Conservation (phyloP, 2,113 vertebrate genomes). For the Cottus gobio region DNA sequence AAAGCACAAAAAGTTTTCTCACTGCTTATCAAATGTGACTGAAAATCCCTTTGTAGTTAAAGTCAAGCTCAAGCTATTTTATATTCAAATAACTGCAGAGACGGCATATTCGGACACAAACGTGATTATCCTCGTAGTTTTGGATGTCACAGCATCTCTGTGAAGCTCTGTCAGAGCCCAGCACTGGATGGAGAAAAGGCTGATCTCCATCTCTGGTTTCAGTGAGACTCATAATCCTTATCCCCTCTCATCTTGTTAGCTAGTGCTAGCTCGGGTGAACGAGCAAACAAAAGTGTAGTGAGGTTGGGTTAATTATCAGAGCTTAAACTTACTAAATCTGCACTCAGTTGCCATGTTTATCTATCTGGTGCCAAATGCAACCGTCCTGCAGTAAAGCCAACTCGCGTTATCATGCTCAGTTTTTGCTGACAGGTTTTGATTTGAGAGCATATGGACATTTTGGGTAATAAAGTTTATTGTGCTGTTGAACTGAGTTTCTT, state of each 20-base stretch:
- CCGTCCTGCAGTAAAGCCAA: not conserved
- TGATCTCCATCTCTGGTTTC: constrained; percentile 34
- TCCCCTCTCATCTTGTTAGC: constrained; percentile 70
- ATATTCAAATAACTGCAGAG: not conserved
- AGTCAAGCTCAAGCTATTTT: not conserved
- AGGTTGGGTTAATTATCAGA: not conserved
- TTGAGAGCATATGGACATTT: not conserved
- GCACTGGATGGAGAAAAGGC: not conserved
- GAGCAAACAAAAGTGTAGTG: constrained; percentile 4
- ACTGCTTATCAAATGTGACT: not conserved
- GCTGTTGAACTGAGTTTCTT: not conserved
- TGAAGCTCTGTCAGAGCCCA: not conserved
- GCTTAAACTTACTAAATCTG: not conserved
- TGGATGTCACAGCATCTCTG: not conserved
- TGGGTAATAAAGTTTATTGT: not conserved
- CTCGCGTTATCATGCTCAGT: not conserved
- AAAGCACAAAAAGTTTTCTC: not conserved
- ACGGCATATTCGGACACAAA: constrained; percentile 5
- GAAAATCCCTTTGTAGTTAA: not conserved
- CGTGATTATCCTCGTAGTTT: not conserved
- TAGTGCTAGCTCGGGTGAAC: constrained; percentile 43
- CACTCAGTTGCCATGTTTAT: not conserved
- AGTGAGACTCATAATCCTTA: constrained; percentile 54
- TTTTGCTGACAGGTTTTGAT: constrained; percentile 5
- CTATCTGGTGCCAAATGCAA: not conserved